Evolutionary conservation across 2,888 invertebrate species (phyloP), one percentile per base, ranked within the genome.

Genomic region (Pristionchus exspectatus): DNA sequence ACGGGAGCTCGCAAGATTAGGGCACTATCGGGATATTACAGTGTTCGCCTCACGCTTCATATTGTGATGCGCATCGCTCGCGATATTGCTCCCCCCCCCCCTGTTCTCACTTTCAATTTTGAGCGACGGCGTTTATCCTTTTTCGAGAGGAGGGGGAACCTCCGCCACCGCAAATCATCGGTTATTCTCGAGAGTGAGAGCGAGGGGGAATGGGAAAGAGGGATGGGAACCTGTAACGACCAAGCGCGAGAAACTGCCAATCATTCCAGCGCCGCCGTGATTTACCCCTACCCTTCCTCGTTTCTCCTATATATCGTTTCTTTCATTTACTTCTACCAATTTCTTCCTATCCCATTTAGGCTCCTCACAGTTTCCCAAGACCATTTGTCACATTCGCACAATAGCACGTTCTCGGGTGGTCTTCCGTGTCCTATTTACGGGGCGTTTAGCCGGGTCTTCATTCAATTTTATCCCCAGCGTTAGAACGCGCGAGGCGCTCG

Each of bases 211-310:
- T 24, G n/a, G 66, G 66, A 56, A 56, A 21, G 56, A 66, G 27
- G 27, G 66, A 66, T 72, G 72, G 69, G 72, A 72, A 72, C 72
- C 72, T 72, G 72, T 72, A 72, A 50, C 44, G 44, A 9, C n/a
- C 24, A 30, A 66, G 27, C 18, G 63, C 16, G 33, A 72, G 33
- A 72, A 27, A 72, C 16, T 72, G 16, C 27, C 30, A 30, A 69
- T 69, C 72, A 72, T 33, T 72, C 18, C 72, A 50, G 44, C 44
- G 44, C 10, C 38, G 5, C 10, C 72, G 56, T 16, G 18, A 56
- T 56, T 56, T 56, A 16, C 56, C 56, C 56, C 56, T 56, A 4
- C 33, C 33, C 18, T 27, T 33, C 33, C 12, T 50, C 9, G 12
- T 50, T 50, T 50, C 44, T 50, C 12, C 44, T 12, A 50, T n/a